These are phyloP conservation scores for Amblyopsis rosae DNA, from an alignment of 2,113 vertebrate species.

Conservation along the genomic window DNA sequence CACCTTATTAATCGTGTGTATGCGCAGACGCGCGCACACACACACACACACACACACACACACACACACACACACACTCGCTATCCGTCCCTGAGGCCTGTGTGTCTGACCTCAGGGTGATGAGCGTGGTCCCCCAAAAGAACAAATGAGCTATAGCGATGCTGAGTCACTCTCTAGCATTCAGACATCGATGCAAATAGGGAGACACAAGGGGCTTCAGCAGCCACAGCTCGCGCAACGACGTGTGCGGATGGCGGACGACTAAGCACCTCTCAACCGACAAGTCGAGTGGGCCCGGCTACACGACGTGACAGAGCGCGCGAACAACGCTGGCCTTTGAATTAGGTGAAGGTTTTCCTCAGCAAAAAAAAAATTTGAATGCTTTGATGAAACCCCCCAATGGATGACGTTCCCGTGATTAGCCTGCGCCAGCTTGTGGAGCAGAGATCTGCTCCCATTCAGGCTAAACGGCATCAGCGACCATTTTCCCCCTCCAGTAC, in stretches of 20 bases:
- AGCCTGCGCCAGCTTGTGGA: no score
- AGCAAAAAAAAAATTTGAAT: no score
- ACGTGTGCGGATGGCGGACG: neutral
- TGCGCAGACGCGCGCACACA: neutral
- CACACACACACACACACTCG: neutral
- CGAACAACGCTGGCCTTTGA: no score
- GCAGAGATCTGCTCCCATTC: no score
- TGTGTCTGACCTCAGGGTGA: neutral
- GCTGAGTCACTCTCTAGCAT: conserved; percentile 38
- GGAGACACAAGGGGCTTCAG: neutral
- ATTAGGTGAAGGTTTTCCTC: no score
- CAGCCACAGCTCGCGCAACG: neutral
- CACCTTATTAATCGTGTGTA: neutral
- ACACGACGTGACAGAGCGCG: no score
- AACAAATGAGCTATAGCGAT: conserved; percentile 17
- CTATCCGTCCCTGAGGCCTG: neutral
- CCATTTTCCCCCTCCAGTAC: no score
- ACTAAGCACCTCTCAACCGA: no score
- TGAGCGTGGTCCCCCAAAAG: conserved; percentile 1
- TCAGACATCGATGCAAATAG: conserved; percentile 19
- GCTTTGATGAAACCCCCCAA: neutral
- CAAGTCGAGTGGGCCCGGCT: no score
- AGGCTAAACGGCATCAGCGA: no score
- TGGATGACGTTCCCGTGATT: no score
- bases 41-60: neutral